Evolutionary conservation across 1,140 invertebrate species (phyloP).

Genomic region (Chironomus striatipennis): DNA sequence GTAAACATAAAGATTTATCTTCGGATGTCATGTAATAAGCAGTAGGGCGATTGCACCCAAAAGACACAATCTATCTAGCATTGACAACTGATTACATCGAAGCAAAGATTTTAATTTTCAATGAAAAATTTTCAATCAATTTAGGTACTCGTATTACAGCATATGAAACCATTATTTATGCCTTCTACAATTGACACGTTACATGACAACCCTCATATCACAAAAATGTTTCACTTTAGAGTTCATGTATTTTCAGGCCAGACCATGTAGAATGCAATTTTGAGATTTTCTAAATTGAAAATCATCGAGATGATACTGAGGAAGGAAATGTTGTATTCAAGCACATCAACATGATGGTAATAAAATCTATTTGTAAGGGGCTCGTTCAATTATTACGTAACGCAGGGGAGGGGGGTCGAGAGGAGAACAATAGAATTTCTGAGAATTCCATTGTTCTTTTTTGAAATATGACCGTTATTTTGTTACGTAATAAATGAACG

Average conservation of each 20-base stretch:
- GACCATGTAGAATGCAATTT: slow-evolving; percentile 59
- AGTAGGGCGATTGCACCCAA: not conserved
- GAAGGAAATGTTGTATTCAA: not conserved
- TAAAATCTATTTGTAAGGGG: too few species aligned
- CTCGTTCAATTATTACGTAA: too few species aligned
- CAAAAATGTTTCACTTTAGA: slow-evolving; percentile 83
- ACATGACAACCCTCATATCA: too few species aligned
- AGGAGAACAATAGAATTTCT: too few species aligned
- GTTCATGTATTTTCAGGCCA: slow-evolving; percentile 81
- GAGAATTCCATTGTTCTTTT: too few species aligned
- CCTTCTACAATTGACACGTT: slow-evolving; percentile 63
- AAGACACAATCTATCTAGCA: not conserved
- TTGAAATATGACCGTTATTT: too few species aligned
- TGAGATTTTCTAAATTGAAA: slow-evolving; percentile 20
- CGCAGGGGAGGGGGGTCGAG: too few species aligned
- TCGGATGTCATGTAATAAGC: not conserved
- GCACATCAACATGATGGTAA: not conserved
- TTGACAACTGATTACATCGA: too few species aligned
- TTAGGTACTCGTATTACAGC: slow-evolving; percentile 85
- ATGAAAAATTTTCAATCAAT: too few species aligned
- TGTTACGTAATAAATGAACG: too few species aligned
- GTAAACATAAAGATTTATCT: too few species aligned
- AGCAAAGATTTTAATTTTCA: too few species aligned
- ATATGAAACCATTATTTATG: slow-evolving; percentile 94
- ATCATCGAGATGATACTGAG: not conserved